Evolutionary conservation across 2,888 invertebrate species (phyloP).

Genomic region (Idaea straminata): DNA sequence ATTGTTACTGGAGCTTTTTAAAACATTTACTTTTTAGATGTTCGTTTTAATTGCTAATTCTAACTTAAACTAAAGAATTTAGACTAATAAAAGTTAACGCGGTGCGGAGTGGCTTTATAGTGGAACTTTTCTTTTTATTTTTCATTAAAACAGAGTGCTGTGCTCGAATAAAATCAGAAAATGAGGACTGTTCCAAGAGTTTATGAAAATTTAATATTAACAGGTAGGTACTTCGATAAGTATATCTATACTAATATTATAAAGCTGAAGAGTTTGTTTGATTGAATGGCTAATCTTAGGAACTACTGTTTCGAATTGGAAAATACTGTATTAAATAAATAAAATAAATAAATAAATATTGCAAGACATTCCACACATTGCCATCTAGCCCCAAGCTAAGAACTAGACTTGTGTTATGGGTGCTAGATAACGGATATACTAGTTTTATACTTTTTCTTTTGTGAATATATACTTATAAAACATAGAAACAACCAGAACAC

Average conservation of each 20-base stretch:
- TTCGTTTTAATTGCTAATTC: neutral
- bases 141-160: conserved; percentile 9
- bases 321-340: no score
- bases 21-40: neutral
- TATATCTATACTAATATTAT: neutral
- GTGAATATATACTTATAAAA: no score
- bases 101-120: neutral
- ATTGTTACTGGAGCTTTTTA: neutral
- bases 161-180: neutral
- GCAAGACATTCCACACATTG: no score
- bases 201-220: neutral
- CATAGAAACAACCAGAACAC: no score
- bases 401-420: no score
- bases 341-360: no score
- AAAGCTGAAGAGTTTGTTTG: neutral
- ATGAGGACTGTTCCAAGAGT: neutral
- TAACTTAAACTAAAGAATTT: neutral
- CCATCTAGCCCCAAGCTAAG: no score
- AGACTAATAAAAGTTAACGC: neutral
- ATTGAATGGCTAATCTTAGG: no score
- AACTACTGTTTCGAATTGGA: no score
- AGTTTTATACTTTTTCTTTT: no score
- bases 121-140: conserved; percentile 7
- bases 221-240: neutral
- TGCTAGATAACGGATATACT: no score